A percentile compares a stretch with the other conserved stretches of the same genome.
Conservation (phyloP, 2,113 vertebrate genomes). For the Antechinus flavipes region DNA sequence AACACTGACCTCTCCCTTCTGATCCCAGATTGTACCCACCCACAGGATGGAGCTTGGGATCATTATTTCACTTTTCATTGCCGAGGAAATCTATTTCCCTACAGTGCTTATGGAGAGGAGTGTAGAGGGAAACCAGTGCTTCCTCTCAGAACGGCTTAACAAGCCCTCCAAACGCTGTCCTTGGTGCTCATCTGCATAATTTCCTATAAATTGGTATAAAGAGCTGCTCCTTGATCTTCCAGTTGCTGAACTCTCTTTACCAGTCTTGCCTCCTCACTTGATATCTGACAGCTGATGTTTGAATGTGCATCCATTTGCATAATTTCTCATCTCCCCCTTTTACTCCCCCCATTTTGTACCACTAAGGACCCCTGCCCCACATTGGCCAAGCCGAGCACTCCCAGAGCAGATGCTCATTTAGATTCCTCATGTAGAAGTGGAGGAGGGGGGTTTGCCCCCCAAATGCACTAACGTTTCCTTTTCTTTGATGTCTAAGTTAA, state of each 20-base stretch:
- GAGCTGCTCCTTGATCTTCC: not conserved
- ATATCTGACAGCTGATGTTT: not conserved
- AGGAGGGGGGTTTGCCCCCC: not conserved
- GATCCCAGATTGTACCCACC: too few species aligned
- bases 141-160: not conserved
- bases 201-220: not conserved
- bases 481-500: not conserved
- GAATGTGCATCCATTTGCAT: not conserved
- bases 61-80: not conserved
- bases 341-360: not conserved
- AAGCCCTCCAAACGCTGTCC: not conserved
- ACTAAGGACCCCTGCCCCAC: too few species aligned
- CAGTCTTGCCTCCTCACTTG: not conserved
- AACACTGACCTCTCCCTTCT: not conserved
- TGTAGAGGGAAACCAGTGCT: not conserved
- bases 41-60: not conserved
- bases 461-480: not conserved
- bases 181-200: not conserved
- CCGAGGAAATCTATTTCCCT: not conserved
- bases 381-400: not conserved
- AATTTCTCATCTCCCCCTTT: not conserved
- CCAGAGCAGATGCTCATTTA: not conserved
- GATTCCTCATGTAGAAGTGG: not conserved
- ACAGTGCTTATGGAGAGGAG: not conserved
- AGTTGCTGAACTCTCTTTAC: not conserved